Conservation (phyloP, 2,113 vertebrate genomes). For the Misgurnus anguillicaudatus region DNA sequence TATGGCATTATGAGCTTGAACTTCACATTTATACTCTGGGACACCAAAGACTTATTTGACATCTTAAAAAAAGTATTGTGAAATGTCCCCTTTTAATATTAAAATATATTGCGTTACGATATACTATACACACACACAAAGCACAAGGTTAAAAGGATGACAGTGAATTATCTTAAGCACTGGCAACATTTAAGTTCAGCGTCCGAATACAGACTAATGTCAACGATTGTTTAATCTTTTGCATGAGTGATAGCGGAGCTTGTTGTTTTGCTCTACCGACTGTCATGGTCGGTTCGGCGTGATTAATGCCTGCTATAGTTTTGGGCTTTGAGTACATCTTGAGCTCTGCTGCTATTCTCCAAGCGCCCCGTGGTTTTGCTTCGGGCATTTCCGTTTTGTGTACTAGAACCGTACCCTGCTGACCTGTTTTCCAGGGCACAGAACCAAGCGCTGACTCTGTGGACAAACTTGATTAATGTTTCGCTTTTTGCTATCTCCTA, state of each 20-base stretch:
- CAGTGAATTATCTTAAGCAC: not conserved
- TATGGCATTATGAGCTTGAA: no score
- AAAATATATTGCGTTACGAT: no score
- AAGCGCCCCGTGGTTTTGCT: slow-evolving; percentile 16
- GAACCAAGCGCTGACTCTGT: slow-evolving; percentile 36
- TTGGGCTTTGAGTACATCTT: slow-evolving; percentile 43
- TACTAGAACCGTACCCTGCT: slow-evolving; percentile 35
- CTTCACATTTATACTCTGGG: no score
- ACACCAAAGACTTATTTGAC: no score
- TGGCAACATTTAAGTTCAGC: slow-evolving; percentile 32
- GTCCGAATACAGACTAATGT: slow-evolving; percentile 37
- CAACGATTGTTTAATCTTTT: slow-evolving; percentile 38
- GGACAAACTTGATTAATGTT: slow-evolving; percentile 42
- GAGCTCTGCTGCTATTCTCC: slow-evolving; percentile 26
- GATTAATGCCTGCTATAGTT: slow-evolving; percentile 53
- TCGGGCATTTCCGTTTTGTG: slow-evolving; percentile 34
- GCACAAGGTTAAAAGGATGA: slow-evolving; percentile 9
- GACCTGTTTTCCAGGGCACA: slow-evolving; percentile 49
- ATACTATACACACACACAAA: not conserved
- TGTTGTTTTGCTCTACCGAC: slow-evolving; percentile 33
- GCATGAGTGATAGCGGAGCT: slow-evolving; percentile 25
- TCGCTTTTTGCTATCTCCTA: slow-evolving; percentile 7
- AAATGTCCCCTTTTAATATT: no score
- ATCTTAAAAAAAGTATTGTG: no score
- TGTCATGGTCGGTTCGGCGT: slow-evolving; percentile 42